These are phyloP conservation scores for Adelognathus sp. DNA, from an alignment of 2,888 invertebrate genomes.

Conservation along the genomic window DNA sequence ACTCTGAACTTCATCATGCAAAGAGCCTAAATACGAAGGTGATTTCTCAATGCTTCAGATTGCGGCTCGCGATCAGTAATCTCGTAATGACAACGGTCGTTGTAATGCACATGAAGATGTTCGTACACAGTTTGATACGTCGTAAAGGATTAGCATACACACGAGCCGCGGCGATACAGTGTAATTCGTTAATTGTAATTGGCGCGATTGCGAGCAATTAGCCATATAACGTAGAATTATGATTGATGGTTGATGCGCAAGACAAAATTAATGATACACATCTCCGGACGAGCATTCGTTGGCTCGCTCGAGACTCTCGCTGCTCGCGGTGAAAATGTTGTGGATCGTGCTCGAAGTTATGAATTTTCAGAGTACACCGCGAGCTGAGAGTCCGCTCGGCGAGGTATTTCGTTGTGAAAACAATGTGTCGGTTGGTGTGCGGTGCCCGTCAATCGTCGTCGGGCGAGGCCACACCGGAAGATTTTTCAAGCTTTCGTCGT, in stretches of 20 bases:
- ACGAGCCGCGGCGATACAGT: background rate
- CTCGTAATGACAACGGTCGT: background rate
- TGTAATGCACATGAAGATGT: background rate
- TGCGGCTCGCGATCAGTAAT: background rate
- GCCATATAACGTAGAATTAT: background rate
- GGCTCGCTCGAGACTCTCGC: background rate
- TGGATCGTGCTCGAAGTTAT: background rate
- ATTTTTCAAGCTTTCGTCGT: constrained; percentile 42
- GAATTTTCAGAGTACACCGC: constrained; percentile 14
- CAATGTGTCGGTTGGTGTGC: constrained; percentile 41
- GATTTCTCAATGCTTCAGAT: too few relatives aligned
- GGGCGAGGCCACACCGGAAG: constrained; percentile 30
- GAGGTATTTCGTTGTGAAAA: constrained; percentile 45
- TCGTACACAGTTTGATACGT: background rate
- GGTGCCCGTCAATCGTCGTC: constrained; percentile 50
- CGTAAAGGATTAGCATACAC: background rate
- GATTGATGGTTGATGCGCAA: constrained; percentile 6
- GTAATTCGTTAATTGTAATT: constrained; percentile 25
- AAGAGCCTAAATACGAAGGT: background rate
- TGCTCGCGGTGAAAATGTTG: background rate
- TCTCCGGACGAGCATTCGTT: background rate
- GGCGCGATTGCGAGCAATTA: constrained; percentile 6
- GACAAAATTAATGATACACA: constrained; percentile 38
- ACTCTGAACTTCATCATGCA: background rate
- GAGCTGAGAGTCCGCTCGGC: too few relatives aligned